Conservation (phyloP, 2,888 invertebrate species). For the Schizaphis graminum region DNA sequence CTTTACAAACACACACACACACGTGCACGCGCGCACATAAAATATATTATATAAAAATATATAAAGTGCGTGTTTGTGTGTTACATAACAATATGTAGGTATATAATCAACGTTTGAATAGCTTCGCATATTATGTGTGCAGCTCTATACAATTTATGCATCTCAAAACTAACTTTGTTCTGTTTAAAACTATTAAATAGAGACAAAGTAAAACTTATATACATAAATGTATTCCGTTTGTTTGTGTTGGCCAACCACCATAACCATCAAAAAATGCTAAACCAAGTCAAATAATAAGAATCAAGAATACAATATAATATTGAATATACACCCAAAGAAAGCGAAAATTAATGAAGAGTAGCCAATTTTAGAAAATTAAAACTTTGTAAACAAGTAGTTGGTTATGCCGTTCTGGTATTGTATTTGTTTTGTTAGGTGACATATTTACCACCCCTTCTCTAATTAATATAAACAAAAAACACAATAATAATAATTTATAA, state of each 20-base stretch:
- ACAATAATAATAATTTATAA: not conserved
- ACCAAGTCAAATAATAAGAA: not conserved
- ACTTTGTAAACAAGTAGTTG: not conserved
- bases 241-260: not conserved
- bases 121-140: not conserved
- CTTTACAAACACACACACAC: not conserved
- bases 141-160: not conserved
- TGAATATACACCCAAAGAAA: not conserved
- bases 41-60: not conserved
- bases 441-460: not conserved
- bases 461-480: not conserved
- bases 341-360: not conserved
- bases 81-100: not conserved
- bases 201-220: not conserved
- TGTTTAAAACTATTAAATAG: not conserved
- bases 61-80: not conserved
- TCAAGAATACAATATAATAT: not conserved
- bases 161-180: not conserved
- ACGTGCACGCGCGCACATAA: not conserved
- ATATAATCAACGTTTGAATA: not conserved
- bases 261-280: not conserved
- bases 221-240: not conserved
- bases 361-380: not conserved
- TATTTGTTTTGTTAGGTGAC: not conserved
- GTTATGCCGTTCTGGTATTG: not conserved